A percentile compares a stretch with the other conserved stretches of the same genome.
Conservation (phyloP, 2,888 invertebrate species). For the Drosophila hamatofila region DNA sequence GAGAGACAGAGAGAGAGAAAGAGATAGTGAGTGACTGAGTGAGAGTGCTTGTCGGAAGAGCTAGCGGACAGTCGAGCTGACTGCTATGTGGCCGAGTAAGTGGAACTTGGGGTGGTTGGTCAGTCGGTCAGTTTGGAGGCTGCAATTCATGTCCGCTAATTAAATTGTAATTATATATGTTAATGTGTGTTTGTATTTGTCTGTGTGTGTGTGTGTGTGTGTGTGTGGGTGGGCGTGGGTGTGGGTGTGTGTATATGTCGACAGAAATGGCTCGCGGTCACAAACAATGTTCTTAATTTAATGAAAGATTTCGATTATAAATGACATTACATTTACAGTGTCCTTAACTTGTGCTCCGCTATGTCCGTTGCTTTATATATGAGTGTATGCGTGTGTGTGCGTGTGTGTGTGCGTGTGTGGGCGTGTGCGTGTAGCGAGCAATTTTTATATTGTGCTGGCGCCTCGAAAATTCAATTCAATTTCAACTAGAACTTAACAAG, state of each 20-base stretch:
- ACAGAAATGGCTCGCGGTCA: slow-evolving; percentile 42
- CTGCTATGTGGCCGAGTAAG: slow-evolving; percentile 11
- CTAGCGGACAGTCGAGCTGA: slow-evolving; percentile 4
- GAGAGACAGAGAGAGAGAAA: neutral
- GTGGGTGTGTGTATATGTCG: slow-evolving; percentile 21
- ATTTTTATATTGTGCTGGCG: slow-evolving; percentile 35
- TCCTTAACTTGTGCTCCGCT: slow-evolving; percentile 24
- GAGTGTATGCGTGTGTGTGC: neutral
- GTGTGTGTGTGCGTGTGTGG: slow-evolving; percentile 14
- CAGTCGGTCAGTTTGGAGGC: slow-evolving; percentile 57
- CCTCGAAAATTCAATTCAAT: slow-evolving; percentile 44
- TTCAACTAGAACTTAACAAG: slow-evolving; percentile 44
- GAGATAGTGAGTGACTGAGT: neutral
- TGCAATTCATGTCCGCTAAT: slow-evolving; percentile 77
- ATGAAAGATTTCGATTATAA: slow-evolving; percentile 78
- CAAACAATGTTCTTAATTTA: slow-evolving; percentile 76
- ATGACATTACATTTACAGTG: slow-evolving; percentile 67
- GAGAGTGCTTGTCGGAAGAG: neutral
- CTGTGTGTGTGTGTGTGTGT: slow-evolving; percentile 12
- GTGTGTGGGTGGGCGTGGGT: slow-evolving; percentile 7
- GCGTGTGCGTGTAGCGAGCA: slow-evolving; percentile 3
- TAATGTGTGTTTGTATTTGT: slow-evolving; percentile 56
- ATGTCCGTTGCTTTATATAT: neutral
- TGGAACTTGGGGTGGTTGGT: slow-evolving; percentile 31
- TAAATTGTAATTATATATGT: slow-evolving; percentile 79